These are phyloP conservation scores for Dromococcyx pavoninus DNA, from an alignment of 2,797 vertebrate species.

Conservation along the genomic window DNA sequence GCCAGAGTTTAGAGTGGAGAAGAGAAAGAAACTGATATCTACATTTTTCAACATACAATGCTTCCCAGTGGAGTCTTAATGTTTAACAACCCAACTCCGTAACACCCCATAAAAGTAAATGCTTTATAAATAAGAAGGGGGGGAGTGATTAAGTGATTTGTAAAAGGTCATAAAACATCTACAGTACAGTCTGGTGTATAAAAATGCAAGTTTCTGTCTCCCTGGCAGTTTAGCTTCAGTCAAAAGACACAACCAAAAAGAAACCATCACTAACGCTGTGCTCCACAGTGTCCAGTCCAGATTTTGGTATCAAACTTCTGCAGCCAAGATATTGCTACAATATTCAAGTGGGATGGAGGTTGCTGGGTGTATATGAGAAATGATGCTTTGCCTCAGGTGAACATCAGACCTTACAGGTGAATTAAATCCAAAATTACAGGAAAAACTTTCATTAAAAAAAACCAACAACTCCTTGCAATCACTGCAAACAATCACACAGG, in stretches of 20 bases:
- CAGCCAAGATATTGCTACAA: background rate
- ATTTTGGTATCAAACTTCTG: background rate
- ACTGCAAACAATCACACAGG: background rate
- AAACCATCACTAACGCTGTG: background rate
- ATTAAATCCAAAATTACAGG: background rate
- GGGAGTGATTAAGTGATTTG: background rate
- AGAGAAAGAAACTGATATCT: background rate
- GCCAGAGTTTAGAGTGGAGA: background rate
- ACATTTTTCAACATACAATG: accelerated
- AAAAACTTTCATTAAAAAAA: background rate
- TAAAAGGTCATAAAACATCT: background rate
- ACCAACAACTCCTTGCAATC: background rate
- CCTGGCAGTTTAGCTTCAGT: background rate
- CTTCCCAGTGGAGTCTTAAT: background rate
- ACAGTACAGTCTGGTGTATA: accelerated
- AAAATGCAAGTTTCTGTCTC: background rate
- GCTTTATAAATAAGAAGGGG: background rate
- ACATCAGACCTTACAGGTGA: background rate
- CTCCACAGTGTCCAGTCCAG: background rate
- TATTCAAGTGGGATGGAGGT: background rate
- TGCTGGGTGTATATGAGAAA: background rate
- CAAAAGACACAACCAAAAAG: background rate
- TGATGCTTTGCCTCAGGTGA: background rate
- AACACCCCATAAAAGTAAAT: background rate
- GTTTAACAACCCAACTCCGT: background rate